Percentiles rank a stretch among this genome's conserved stretches.
These are phyloP conservation scores for Ochotona curzoniae DNA, from an alignment of 2,113 vertebrate genomes.

Conservation along the genomic window DNA sequence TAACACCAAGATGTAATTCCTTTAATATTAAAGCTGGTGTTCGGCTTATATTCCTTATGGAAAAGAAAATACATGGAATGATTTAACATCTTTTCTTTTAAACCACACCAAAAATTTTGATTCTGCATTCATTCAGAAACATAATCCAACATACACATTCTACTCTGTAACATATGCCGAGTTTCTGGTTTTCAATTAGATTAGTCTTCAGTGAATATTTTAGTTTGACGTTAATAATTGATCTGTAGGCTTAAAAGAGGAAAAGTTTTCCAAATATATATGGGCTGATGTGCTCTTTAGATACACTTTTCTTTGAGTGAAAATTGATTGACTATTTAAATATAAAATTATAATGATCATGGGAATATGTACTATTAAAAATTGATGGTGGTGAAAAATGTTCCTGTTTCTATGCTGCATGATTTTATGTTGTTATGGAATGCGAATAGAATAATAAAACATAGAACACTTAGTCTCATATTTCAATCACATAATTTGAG, in stretches of 20 bases:
- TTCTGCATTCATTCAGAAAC: neutral
- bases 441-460: neutral
- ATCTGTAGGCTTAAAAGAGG: conserved; percentile 51
- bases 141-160: conserved; percentile 28
- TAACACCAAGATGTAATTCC: neutral
- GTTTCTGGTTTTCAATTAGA: conserved; percentile 30
- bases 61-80: neutral
- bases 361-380: conserved; percentile 36
- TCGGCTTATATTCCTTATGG: neutral
- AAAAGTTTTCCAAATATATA: neutral
- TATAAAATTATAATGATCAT: conserved; percentile 17
- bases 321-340: conserved; percentile 49
- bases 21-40: conserved; percentile 10
- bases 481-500: neutral
- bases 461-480: neutral
- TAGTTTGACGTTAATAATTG: conserved; percentile 54
- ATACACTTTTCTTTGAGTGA: neutral
- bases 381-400: neutral
- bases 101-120: neutral
- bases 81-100: neutral
- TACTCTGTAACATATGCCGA: neutral
- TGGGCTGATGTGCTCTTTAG: conserved; percentile 50
- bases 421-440: neutral
- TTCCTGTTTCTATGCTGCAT: neutral
- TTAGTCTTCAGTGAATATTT: conserved; percentile 7